phyloP scores from a whole-genome alignment of 2,113 vertebrate genomes.

The Pionites leucogaster region DNA sequence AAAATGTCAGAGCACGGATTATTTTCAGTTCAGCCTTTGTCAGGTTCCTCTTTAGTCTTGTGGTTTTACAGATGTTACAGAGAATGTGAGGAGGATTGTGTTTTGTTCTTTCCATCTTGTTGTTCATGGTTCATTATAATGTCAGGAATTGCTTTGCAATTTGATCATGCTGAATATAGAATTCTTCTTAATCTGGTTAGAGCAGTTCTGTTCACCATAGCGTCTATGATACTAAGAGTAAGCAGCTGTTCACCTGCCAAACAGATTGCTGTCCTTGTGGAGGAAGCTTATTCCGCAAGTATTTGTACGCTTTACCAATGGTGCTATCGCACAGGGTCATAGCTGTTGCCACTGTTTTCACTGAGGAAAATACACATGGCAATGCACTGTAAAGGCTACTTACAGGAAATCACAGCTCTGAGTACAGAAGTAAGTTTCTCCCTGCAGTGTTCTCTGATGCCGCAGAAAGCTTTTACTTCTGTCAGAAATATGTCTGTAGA shows the following conservation, averaged over 20 bases:
- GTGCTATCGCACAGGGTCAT: background rate
- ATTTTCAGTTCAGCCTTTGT: background rate
- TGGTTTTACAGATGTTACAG: background rate
- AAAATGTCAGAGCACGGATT: fast-evolving
- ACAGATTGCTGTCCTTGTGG: background rate
- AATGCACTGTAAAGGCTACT: background rate
- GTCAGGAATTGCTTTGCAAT: background rate
- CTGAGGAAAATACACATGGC: too few species aligned
- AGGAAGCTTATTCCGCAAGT: background rate
- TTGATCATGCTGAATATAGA: background rate
- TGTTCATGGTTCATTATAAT: background rate
- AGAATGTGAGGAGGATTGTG: background rate
- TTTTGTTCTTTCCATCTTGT: background rate
- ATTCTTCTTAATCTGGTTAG: background rate
- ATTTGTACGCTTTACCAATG: background rate
- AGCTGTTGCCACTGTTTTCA: background rate
- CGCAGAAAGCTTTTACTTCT: background rate
- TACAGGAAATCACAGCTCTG: background rate
- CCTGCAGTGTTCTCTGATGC: background rate
- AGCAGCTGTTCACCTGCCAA: background rate
- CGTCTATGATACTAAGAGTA: fast-evolving
- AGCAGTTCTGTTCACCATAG: background rate
- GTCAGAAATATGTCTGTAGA: background rate
- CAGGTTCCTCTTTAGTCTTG: background rate
- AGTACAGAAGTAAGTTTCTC: background rate